A percentile compares a stretch with the other conserved stretches of the same genome.
Conservation (phyloP, 2,113 vertebrate genomes). For the Platysteira castanea region DNA sequence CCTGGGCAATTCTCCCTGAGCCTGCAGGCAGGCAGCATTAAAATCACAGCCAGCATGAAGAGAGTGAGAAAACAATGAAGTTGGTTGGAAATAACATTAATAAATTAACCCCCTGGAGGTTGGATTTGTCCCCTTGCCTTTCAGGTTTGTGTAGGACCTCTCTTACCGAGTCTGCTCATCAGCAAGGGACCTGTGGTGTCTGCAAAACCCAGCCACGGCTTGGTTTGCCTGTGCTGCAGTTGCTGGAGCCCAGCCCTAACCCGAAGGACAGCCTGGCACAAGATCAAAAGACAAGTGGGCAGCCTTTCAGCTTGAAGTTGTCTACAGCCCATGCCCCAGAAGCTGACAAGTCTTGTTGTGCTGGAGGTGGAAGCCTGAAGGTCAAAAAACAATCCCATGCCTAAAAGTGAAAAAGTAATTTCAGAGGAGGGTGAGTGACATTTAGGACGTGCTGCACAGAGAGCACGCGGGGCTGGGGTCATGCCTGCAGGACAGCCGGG, state of each 20-base stretch:
- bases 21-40: not conserved
- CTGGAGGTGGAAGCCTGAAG: not conserved
- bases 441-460: fast-evolving
- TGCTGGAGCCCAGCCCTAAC: not conserved
- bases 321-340: not conserved
- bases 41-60: not conserved
- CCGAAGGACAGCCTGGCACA: not conserved
- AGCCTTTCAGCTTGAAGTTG: not conserved
- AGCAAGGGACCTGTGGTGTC: fast-evolving
- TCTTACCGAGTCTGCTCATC: not conserved
- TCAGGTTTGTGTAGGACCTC: fast-evolving
- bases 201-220: not conserved
- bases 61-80: not conserved
- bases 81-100: not conserved
- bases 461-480: fast-evolving
- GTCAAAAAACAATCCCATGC: not conserved
- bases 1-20: fast-evolving
- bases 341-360: not conserved
- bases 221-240: not conserved
- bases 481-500: not conserved
- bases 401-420: not conserved
- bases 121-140: not conserved
- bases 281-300: not conserved
- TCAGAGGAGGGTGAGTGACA: not conserved
- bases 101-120: not conserved